These are phyloP conservation scores for Lepisosteus osseus DNA, from an alignment of 2,113 vertebrate species.

Conservation along the genomic window DNA sequence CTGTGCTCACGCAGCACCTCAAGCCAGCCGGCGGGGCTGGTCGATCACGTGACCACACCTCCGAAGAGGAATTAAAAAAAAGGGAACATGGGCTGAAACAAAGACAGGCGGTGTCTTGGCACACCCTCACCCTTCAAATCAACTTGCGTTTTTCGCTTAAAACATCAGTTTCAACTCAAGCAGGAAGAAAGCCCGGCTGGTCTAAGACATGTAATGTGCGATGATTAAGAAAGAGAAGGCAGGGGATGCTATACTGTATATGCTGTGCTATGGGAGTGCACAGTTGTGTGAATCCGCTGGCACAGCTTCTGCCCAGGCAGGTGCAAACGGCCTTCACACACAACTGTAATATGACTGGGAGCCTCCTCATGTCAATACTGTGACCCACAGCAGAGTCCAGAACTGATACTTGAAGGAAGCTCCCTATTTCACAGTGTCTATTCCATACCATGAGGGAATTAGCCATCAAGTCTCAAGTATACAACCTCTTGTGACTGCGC, in stretches of 20 bases:
- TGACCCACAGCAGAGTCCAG: conserved; percentile 13
- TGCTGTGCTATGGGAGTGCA: conserved; percentile 24
- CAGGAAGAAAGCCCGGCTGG: conserved; percentile 1
- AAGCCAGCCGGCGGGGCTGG: neutral
- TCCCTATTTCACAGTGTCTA: too few relatives aligned
- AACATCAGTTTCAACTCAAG: neutral
- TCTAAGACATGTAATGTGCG: neutral
- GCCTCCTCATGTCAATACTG: conserved; percentile 24
- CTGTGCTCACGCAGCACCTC: neutral
- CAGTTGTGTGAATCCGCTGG: conserved; percentile 34
- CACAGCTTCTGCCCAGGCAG: too few relatives aligned
- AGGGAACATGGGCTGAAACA: neutral
- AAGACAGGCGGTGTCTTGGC: neutral
- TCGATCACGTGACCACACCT: neutral
- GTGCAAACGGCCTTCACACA: too few relatives aligned
- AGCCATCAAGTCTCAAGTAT: too few relatives aligned
- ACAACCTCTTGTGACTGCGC: too few relatives aligned
- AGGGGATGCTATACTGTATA: conserved; percentile 25
- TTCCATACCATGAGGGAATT: too few relatives aligned
- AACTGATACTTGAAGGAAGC: too few relatives aligned
- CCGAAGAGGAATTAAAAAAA: neutral
- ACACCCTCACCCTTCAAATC: neutral
- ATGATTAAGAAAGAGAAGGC: conserved; percentile 21
- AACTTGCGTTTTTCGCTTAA: neutral
- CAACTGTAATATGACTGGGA: too few relatives aligned